These are phyloP conservation scores for Platyscelio sp. DNA, from an alignment of 2,888 invertebrate genomes.

Conservation along the genomic window DNA sequence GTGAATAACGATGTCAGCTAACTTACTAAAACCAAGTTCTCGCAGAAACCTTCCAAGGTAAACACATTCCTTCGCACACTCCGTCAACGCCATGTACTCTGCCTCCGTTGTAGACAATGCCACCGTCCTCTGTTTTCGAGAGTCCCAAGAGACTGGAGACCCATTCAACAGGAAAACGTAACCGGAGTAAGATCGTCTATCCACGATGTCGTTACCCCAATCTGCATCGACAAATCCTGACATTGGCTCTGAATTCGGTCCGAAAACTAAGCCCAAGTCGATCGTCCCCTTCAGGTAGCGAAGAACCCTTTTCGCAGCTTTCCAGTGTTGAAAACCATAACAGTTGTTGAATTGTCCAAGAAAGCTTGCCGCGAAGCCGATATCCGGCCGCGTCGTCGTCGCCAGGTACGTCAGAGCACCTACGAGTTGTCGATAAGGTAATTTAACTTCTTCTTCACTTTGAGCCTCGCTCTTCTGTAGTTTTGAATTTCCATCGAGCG, in stretches of 20 bases:
- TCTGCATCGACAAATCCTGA: slow-evolving; percentile 1
- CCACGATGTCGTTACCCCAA: not conserved
- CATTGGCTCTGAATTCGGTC: not conserved
- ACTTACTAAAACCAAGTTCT: not conserved
- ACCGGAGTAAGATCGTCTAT: not conserved
- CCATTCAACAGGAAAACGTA: not conserved
- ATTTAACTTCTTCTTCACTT: not conserved
- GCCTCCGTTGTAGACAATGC: slow-evolving; percentile 1
- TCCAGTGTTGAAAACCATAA: slow-evolving; percentile 6
- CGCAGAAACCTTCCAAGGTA: not conserved
- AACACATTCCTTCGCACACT: not conserved
- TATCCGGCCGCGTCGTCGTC: slow-evolving; percentile 10
- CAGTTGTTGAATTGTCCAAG: slow-evolving; percentile 14
- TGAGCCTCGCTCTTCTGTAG: not conserved
- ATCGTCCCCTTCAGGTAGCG: slow-evolving; percentile 12
- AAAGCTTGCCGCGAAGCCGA: not conserved
- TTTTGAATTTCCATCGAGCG: not conserved
- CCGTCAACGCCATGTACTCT: not conserved
- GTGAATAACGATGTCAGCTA: not conserved
- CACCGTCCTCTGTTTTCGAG: not conserved
- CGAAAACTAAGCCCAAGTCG: not conserved
- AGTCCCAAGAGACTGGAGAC: not conserved
- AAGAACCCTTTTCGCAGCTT: slow-evolving; percentile 11
- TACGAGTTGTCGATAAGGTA: slow-evolving; percentile 14
- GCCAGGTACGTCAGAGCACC: slow-evolving; percentile 11